Evolutionary conservation across 1,140 invertebrate genomes (phyloP), one percentile per base, ranked within the genome.

Genomic region (Pseudomyrmex flavicornis): DNA sequence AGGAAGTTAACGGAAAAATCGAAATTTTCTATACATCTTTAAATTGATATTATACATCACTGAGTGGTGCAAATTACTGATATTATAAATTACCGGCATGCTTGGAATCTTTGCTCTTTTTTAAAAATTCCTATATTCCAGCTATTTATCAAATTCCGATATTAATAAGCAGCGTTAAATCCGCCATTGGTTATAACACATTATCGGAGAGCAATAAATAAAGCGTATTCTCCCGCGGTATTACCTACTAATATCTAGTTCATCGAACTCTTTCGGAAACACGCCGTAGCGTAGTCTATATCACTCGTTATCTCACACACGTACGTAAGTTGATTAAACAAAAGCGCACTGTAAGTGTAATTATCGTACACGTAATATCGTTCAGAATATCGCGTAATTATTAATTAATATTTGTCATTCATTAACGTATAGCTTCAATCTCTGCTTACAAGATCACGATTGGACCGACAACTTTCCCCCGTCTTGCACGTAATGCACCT

Each of bases 111-210:
- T 58, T 20, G 22, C 52, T 58, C 56, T 17, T 17, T 17, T 80
- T 80, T 80, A 72, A 80, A 80, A 80, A 80, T 80, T 80, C 76
- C 66, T 70, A 80, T 58, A 68, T 46, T 70, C 5, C 10, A 59
- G 66, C 54, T 59, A 80, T 80, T 80, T 80, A 80, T 80, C 54
- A 80, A 59, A 59, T 80, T 59, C 54, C 76, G n/a, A 80, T 80
- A 80, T 80, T 80, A 79, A 79, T 70, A 80, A 72, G 56, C 66
- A 44, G 54, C 54, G 50, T 72, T 80, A 80, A 80, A 80, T 80
- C 22, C 7, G 44, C 13, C 52, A n/a, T 59, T 61, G 66, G 65
- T 70, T 72, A 77, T 66, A 70, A 70, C 9, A 22, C 46, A 35
- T 80, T 80, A 70, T 80, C 66, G 54, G 22, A 7, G 22, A 15